phyloP scores from a whole-genome alignment of 2,888 invertebrate species.

The Calliopum simillimum region DNA sequence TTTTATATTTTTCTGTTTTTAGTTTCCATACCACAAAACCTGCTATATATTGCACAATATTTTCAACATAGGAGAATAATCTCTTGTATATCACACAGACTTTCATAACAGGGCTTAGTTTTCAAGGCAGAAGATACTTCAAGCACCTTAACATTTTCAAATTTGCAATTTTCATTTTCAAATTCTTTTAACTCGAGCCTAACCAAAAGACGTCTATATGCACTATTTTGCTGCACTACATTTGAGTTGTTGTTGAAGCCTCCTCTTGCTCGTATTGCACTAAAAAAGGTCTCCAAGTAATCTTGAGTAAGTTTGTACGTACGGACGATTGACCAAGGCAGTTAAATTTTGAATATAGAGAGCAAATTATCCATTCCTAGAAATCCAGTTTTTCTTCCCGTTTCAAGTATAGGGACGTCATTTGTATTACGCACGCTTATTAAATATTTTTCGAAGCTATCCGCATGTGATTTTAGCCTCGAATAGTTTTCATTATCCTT shows the following conservation, averaged over 20 bases:
- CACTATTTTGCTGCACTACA: slow-evolving; percentile 4
- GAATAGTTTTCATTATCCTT: no score
- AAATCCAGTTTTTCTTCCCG: slow-evolving; percentile 22
- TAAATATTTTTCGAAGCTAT: slow-evolving; percentile 4
- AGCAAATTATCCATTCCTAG: slow-evolving; percentile 9
- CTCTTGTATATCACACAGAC: background rate
- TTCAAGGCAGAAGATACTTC: no score
- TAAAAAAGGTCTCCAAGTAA: slow-evolving; percentile 12
- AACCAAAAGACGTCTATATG: slow-evolving; percentile 23
- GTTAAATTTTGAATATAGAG: background rate
- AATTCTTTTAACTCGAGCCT: slow-evolving; percentile 16
- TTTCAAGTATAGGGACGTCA: background rate
- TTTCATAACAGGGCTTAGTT: no score
- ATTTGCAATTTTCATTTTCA: background rate
- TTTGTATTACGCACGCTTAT: background rate
- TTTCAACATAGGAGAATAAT: slow-evolving; percentile 7
- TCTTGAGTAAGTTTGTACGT: slow-evolving; percentile 9
- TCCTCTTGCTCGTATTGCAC: slow-evolving; percentile 16
- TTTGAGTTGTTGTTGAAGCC: slow-evolving; percentile 23
- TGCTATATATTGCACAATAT: slow-evolving; percentile 18
- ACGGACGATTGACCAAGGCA: background rate
- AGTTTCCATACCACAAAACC: slow-evolving; percentile 22
- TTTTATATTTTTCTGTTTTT: background rate
- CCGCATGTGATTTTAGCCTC: background rate
- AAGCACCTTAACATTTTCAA: no score